Percentiles rank a stretch among this genome's conserved stretches.
Conservation (phyloP, 2,797 vertebrate species). For the Catamblyrhynchus diadema region DNA sequence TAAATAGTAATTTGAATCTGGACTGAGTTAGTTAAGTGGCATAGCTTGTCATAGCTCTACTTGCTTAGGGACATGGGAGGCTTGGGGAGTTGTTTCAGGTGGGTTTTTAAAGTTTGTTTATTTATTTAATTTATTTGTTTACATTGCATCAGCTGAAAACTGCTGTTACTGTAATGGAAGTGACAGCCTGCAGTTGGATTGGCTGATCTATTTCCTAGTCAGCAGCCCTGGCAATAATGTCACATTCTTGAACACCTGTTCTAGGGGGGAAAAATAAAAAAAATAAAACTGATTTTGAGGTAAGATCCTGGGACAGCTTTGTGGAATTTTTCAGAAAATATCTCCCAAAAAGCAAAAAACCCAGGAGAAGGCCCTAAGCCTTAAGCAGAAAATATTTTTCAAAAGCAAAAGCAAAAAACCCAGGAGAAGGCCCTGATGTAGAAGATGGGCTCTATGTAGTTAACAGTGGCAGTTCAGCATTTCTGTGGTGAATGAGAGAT, state of each 20-base stretch:
- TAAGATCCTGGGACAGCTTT: not conserved
- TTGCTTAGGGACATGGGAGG: not conserved
- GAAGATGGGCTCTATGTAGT: not conserved
- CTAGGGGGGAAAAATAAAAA: rapidly evolving
- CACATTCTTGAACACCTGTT: not conserved
- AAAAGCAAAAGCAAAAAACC: not conserved
- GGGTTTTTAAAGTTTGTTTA: not conserved
- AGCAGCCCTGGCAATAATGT: not conserved
- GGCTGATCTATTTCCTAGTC: not conserved
- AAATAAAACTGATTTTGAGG: not conserved
- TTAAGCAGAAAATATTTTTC: not conserved
- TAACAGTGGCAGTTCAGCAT: not conserved
- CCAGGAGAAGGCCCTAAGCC: not conserved
- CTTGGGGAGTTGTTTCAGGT: not conserved
- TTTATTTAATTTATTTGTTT: not conserved
- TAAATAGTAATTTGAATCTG: not conserved
- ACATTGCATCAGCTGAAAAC: not conserved
- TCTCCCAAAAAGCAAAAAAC: not conserved
- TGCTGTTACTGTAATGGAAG: not conserved
- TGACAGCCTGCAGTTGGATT: not conserved
- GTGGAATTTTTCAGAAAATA: not conserved
- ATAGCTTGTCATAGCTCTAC: not conserved
- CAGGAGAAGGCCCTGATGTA: not conserved
- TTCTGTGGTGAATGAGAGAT: not conserved
- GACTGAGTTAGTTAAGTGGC: not conserved